Base-by-base conservation (phyloP, 1,140 invertebrate species). In the Drosophila mauritiana region DNA sequence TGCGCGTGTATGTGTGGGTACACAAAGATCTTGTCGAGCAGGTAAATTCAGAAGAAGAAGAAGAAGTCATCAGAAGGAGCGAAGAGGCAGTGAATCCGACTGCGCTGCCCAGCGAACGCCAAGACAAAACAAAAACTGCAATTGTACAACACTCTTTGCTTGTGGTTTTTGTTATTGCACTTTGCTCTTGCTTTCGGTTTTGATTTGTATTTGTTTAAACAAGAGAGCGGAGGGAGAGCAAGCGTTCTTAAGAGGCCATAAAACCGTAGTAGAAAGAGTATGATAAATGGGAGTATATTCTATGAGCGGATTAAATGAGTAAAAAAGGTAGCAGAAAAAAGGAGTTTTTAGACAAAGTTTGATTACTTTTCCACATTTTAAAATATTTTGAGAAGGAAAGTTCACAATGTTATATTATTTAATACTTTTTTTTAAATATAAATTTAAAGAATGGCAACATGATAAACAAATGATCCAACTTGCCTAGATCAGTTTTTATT, bases 51-150 rank as follows among this genome's bases (percentile, higher is more conserved):
- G 67, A 74, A 75, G 63, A 59, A 79, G 59, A 43, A 55, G 39
- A 36, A 46, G 17, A 31, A 45, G 3, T 11, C 42, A 20, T 17
- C 15, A 43, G 40, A 43, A 43, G n/a, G 15, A 43, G 40, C 40
- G 15, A 10, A 40, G 39, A 52, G 73, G 70, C 42, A 77, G 56
- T 40, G 57, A 45, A 51, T 37, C 42, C 46, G 46, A 57, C 83
- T 80, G 56, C 34, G 69, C 80, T 76, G 74, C 58, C 64, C 70
- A 74, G 64, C 86, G 86, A 90, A 90, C 77, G 69, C 48, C 37
- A 25, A 90, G 90, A 73, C 86, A 90, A 90, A 86, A 90, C 86
- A 90, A 90, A 90, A 90, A 77, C 55, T 70, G 57, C 73, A 65
- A 85, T 63, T 90, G 85, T 80, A 85, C 62, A 73, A 56, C 61